phyloP scores from a whole-genome alignment of 2,797 vertebrate genomes.

The Sylvia borin region DNA sequence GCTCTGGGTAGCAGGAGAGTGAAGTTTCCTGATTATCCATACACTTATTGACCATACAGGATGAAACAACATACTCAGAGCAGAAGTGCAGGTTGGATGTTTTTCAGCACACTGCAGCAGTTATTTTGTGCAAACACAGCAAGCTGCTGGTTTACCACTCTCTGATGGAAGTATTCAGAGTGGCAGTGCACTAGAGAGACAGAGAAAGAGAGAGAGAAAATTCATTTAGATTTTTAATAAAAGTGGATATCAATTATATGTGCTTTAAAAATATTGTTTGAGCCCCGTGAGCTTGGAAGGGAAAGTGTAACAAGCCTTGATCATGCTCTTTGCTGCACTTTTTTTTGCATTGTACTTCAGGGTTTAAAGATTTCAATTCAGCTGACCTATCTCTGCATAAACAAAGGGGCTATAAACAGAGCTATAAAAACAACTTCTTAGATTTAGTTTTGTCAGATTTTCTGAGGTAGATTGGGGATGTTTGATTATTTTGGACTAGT shows the following conservation, averaged over 20 bases:
- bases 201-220: conserved; percentile 24
- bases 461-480: background rate
- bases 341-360: background rate
- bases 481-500: background rate
- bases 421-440: background rate
- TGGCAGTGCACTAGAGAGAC: conserved; percentile 18
- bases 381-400: conserved; percentile 3
- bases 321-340: background rate
- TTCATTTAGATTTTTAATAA: conserved; percentile 56
- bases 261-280: background rate
- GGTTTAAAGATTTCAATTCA: conserved; percentile 39
- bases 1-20: background rate
- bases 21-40: conserved; percentile 48
- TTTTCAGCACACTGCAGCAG: conserved; percentile 63
- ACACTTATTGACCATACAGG: conserved; percentile 41
- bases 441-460: background rate
- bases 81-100: conserved; percentile 43
- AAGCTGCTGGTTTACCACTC: conserved; percentile 59
- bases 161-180: conserved; percentile 47
- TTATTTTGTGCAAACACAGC: conserved; percentile 73
- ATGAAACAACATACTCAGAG: background rate
- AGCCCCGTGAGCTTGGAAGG: background rate
- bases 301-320: background rate
- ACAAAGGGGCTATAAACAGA: background rate
- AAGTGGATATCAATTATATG: conserved; percentile 41